These are phyloP conservation scores for Phalacrocorax pelagicus DNA, from an alignment of 2,113 vertebrate species.

Conservation along the genomic window DNA sequence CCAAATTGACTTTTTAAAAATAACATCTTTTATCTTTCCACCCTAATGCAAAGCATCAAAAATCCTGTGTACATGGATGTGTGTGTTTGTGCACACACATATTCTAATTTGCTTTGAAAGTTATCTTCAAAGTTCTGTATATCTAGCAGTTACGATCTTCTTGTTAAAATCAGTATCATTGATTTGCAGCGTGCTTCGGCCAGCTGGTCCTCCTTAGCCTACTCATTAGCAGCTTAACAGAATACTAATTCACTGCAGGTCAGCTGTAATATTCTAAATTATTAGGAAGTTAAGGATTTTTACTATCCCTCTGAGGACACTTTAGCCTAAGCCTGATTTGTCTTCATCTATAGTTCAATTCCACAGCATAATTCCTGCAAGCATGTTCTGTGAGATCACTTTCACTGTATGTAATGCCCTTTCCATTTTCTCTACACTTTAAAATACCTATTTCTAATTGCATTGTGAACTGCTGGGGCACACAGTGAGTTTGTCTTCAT, in stretches of 20 bases:
- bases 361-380: neutral
- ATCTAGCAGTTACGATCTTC: neutral
- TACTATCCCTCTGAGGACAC: neutral
- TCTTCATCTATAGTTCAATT: neutral
- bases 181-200: neutral
- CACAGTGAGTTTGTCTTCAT: neutral
- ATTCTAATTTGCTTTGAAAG: neutral
- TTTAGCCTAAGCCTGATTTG: neutral
- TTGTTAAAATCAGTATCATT: neutral
- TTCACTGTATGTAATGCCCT: neutral
- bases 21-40: neutral
- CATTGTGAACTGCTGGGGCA: neutral
- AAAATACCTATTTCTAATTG: neutral
- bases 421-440: neutral
- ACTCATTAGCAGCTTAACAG: neutral
- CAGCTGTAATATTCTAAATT: neutral
- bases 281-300: slow-evolving; percentile 4
- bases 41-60: neutral
- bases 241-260: neutral
- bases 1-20: neutral
- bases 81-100: fast-evolving
- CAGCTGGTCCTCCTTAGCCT: neutral
- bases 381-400: neutral
- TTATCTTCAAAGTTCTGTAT: neutral
- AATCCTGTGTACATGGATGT: fast-evolving